These are phyloP conservation scores for Gortyna flavago DNA, from an alignment of 2,888 invertebrate species.

Conservation along the genomic window DNA sequence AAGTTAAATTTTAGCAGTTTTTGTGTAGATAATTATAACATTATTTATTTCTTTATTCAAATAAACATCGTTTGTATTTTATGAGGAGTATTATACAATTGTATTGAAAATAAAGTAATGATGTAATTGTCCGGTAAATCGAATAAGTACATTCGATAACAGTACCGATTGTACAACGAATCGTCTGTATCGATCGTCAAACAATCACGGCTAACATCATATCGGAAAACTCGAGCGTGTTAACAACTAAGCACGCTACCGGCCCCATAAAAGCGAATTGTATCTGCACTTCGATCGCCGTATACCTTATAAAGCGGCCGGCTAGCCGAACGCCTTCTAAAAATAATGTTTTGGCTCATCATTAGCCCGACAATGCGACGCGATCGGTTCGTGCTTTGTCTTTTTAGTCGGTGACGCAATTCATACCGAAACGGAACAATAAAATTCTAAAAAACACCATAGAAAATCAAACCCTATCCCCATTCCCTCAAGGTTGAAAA, in stretches of 20 bases:
- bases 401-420: conserved; percentile 89
- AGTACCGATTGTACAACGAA: conserved; percentile 46
- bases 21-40: background rate
- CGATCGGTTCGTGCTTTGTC: conserved; percentile 87
- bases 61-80: background rate
- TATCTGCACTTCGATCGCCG: conserved; percentile 78
- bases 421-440: conserved; percentile 86
- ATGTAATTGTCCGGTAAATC: conserved; percentile 11
- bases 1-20: background rate
- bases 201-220: conserved; percentile 63
- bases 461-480: conserved; percentile 66
- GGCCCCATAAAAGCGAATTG: conserved; percentile 82
- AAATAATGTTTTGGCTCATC: conserved; percentile 89
- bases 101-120: background rate
- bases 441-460: conserved; percentile 70
- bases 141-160: conserved; percentile 32
- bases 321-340: conserved; percentile 78
- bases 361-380: conserved; percentile 84
- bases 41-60: background rate
- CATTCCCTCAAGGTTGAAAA: conserved; percentile 65
- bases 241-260: conserved; percentile 78
- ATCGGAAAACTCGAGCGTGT: conserved; percentile 65
- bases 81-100: too few relatives aligned
- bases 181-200: conserved; percentile 51
- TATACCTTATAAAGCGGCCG: conserved; percentile 78